Conservation (phyloP, 1,140 invertebrate species). For the Bombyx mandarina region DNA sequence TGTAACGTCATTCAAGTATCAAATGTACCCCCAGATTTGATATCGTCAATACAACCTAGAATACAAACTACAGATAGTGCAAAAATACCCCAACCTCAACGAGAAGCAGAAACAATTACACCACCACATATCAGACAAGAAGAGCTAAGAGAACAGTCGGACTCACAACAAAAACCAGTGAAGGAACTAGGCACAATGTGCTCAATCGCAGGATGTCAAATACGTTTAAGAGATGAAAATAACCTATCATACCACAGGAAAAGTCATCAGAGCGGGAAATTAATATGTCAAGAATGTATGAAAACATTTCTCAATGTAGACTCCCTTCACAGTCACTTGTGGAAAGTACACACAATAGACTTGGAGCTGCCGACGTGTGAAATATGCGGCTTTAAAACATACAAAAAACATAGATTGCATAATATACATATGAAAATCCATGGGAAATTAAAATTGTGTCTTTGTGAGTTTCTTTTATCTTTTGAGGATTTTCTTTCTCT, state of each 20-base stretch:
- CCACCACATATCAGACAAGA: slow-evolving; percentile 16
- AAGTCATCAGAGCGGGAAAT: slow-evolving; percentile 75
- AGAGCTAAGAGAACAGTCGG: slow-evolving; percentile 16
- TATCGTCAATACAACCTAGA: slow-evolving; percentile 49
- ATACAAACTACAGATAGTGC: slow-evolving; percentile 20
- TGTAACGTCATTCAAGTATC: slow-evolving; percentile 49
- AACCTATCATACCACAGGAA: slow-evolving; percentile 72
- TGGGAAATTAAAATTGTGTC: slow-evolving; percentile 70
- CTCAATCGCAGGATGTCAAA: slow-evolving; percentile 41
- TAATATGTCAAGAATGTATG: slow-evolving; percentile 79
- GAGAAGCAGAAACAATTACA: slow-evolving; percentile 24
- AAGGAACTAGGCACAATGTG: slow-evolving; percentile 31
- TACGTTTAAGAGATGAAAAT: slow-evolving; percentile 44
- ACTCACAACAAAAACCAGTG: slow-evolving; percentile 14
- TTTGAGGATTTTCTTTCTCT: not conserved
- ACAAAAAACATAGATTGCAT: slow-evolving; percentile 74
- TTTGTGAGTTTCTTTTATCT: slow-evolving; percentile 35
- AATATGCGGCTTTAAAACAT: slow-evolving; percentile 76
- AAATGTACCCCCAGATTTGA: slow-evolving; percentile 52
- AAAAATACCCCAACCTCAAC: slow-evolving; percentile 23
- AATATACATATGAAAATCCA: slow-evolving; percentile 81
- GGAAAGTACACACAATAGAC: slow-evolving; percentile 82
- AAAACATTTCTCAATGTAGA: slow-evolving; percentile 72
- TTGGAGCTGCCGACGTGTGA: slow-evolving; percentile 81
- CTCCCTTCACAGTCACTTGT: slow-evolving; percentile 80